Base-by-base conservation (phyloP, 1,140 invertebrate species). In the Goniozus legneri region DNA sequence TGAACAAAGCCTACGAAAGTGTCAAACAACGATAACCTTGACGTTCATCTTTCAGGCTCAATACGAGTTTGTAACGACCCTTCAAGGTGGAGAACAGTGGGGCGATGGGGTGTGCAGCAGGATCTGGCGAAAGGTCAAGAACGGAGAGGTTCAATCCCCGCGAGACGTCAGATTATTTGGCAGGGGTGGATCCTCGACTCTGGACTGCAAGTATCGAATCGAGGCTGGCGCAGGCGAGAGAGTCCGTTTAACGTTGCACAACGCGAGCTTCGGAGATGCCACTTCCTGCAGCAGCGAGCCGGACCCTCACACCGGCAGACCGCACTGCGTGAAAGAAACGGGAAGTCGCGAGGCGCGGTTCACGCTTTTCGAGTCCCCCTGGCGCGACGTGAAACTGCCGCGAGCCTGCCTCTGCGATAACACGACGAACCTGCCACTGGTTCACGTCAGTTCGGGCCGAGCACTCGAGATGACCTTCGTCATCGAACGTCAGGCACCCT, bases 51-150 rank as follows among this genome's bases (percentile, higher is more conserved):
- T 59, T 0, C 32, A 76, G 71, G 73, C 73, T 8, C 62, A 87
- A 43, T 92, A 92, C 65, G 90, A 94, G 67, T 92, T 94, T 56
- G 83, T 92, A 2, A 87, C 91, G 62, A 90, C 88, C 0, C 71
- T 84, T 33, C 78, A 91, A 45, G 84, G 84, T 14, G 87, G 87
- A 2, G 84, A 86, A 39, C 69, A 76, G 0, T 85, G 81, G 82
- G 76, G 79, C 2, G 80, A 79, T 0, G 72, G 73, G 8, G 55
- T 69, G 12, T 84, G 82, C 57, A 74, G 73, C 41, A 58, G 83
- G 13, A 50, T 84, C 0, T 84, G 82, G 68, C 71, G 77, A 2
- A 74, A 77, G 19, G 79, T 79, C 0, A 72, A 74, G 20, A 73
- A 79, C 1, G 86, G 87, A 2, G 75, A 80, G 14, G 75, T 91